Evolutionary conservation across 2,113 vertebrate species (phyloP).

Genomic region (Oryzias celebensis): DNA sequence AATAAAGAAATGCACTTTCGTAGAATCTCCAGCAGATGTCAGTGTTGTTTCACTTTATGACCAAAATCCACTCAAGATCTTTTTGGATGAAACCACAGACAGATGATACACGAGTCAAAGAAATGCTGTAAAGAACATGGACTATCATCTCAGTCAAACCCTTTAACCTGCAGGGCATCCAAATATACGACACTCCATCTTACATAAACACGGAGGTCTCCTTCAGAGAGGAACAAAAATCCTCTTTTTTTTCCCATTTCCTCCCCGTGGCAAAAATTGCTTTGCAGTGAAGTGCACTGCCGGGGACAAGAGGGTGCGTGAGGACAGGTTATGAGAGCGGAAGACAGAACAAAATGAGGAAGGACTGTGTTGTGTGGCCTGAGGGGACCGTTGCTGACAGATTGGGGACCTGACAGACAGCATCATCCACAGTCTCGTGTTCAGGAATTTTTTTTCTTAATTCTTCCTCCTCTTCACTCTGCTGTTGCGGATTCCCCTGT

Average conservation of each 20-base stretch:
- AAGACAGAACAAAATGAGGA: conserved; percentile 40
- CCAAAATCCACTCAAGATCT: background rate
- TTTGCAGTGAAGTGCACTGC: conserved; percentile 46
- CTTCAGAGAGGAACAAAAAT: conserved; percentile 16
- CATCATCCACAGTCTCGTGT: conserved; percentile 39
- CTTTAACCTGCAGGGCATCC: no score
- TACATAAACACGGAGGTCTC: no score
- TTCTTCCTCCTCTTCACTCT: conserved; percentile 19
- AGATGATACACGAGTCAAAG: background rate
- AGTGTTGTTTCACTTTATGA: conserved; percentile 39
- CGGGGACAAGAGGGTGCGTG: conserved; percentile 53
- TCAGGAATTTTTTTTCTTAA: conserved; percentile 20
- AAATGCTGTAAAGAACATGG: background rate
- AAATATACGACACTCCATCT: no score
- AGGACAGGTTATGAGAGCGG: conserved; percentile 61
- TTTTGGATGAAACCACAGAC: conserved; percentile 9
- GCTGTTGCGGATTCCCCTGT: conserved; percentile 1
- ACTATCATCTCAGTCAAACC: conserved; percentile 12
- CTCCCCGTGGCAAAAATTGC: conserved; percentile 30
- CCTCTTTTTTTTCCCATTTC: conserved; percentile 13
- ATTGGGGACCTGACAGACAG: conserved; percentile 58
- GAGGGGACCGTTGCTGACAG: conserved; percentile 51
- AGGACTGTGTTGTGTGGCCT: conserved; percentile 29
- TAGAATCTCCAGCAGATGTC: conserved; percentile 61
- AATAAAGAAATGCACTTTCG: conserved; percentile 5